Percentiles rank a stretch among this genome's conserved stretches.
Evolutionary conservation across 2,113 vertebrate species (phyloP).

Genomic region (Nesoenas mayeri): DNA sequence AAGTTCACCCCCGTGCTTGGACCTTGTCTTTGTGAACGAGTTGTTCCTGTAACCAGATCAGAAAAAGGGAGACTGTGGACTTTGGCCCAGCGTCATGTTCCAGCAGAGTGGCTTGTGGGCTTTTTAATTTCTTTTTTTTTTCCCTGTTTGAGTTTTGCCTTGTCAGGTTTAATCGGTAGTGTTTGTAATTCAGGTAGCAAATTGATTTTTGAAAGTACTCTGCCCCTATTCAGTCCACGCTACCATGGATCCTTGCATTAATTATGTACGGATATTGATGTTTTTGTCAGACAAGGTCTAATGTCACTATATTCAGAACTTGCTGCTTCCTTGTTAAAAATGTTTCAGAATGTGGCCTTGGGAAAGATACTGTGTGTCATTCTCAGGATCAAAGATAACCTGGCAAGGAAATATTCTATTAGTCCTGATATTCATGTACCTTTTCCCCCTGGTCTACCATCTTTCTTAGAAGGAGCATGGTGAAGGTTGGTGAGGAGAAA

Average conservation of each 20-base stretch:
- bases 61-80: neutral
- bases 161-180: constrained; percentile 69
- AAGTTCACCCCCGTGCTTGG: neutral
- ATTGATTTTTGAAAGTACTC: constrained; percentile 79
- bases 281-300: constrained; percentile 76
- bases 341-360: constrained; percentile 67
- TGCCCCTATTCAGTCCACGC: constrained; percentile 69
- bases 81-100: neutral
- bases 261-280: constrained; percentile 80
- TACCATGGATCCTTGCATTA: constrained; percentile 71
- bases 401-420: constrained; percentile 47
- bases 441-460: neutral
- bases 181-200: constrained; percentile 79
- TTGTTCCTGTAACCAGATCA: neutral
- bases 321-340: constrained; percentile 73
- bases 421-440: constrained; percentile 24
- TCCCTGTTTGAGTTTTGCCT: constrained; percentile 28
- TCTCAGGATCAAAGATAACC: constrained; percentile 54
- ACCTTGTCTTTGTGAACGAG: neutral
- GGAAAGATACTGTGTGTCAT: constrained; percentile 56
- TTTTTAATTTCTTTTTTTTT: neutral
- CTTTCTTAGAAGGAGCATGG: neutral
- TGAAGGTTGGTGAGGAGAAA: neutral
- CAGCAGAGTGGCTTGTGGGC: neutral
- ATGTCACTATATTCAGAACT: constrained; percentile 76